These are phyloP conservation scores for Eublepharis macularius DNA, from an alignment of 2,113 vertebrate genomes.

Conservation along the genomic window DNA sequence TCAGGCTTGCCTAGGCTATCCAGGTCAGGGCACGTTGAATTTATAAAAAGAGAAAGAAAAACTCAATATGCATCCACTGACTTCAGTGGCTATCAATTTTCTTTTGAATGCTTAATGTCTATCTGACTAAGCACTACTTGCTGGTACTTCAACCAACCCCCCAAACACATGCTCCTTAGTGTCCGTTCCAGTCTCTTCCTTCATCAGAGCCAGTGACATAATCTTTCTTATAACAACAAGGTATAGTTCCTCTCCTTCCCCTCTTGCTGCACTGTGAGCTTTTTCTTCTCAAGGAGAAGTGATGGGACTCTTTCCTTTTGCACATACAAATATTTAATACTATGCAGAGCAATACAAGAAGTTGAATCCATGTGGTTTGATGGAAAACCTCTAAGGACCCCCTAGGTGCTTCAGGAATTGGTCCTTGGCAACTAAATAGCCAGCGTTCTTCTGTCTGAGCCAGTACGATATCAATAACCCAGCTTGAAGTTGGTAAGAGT, in stretches of 20 bases:
- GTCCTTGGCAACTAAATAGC: accelerated
- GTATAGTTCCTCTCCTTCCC: neutral
- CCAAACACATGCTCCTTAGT: too few species aligned
- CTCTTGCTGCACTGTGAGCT: neutral
- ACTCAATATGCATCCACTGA: too few species aligned
- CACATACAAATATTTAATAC: accelerated
- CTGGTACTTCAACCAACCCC: too few species aligned
- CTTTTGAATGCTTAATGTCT: too few species aligned
- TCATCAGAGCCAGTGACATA: neutral
- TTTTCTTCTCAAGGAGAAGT: neutral
- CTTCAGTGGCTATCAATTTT: too few species aligned
- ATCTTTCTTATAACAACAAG: neutral
- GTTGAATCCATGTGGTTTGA: neutral
- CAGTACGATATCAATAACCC: neutral
- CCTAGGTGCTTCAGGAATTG: neutral
- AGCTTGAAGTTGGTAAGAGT: accelerated
- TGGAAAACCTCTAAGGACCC: neutral
- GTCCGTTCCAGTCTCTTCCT: neutral
- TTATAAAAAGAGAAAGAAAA: too few species aligned
- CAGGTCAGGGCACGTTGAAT: too few species aligned
- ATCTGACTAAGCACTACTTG: too few species aligned
- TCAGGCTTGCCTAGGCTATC: too few species aligned
- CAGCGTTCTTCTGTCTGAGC: neutral
- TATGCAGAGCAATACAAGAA: neutral
- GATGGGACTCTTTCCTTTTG: accelerated